Percentiles rank a stretch among this genome's conserved stretches.
phyloP scores from a whole-genome alignment of 2,113 vertebrate species.

The Phainopepla nitens region DNA sequence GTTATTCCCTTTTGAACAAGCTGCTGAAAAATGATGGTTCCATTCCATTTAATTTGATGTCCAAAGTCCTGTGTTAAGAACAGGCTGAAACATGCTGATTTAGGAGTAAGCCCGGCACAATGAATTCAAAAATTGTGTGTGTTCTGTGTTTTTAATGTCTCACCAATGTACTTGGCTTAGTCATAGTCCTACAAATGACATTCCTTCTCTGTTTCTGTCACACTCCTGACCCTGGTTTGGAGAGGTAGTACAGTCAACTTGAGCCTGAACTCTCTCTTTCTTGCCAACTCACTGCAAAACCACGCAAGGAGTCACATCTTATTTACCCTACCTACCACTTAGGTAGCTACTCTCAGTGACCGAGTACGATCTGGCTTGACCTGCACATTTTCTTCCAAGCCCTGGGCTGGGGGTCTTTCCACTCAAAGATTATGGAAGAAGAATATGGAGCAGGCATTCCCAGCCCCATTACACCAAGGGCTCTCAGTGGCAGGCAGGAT shows the following conservation, averaged over 20 bases:
- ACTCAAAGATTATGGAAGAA: background rate
- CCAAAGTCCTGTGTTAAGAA: background rate
- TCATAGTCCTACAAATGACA: background rate
- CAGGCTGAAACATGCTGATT: background rate
- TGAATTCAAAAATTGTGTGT: background rate
- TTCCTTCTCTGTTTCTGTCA: background rate
- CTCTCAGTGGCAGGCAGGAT: background rate
- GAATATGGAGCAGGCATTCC: background rate
- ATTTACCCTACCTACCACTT: background rate
- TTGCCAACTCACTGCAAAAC: background rate
- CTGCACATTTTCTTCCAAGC: background rate
- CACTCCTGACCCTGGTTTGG: rapidly evolving
- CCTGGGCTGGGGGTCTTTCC: background rate
- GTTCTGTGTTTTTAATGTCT: background rate
- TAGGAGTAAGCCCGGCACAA: background rate
- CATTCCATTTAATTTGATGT: background rate
- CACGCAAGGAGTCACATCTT: background rate
- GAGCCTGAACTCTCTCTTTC: background rate
- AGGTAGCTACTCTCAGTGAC: background rate
- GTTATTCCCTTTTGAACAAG: background rate
- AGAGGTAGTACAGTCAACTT: background rate
- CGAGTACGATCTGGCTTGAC: background rate
- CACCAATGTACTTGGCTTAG: background rate
- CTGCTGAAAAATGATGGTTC: background rate
- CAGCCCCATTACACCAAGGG: rapidly evolving